These are phyloP conservation scores for Falco cherrug DNA, from an alignment of 2,797 vertebrate species.

Conservation along the genomic window DNA sequence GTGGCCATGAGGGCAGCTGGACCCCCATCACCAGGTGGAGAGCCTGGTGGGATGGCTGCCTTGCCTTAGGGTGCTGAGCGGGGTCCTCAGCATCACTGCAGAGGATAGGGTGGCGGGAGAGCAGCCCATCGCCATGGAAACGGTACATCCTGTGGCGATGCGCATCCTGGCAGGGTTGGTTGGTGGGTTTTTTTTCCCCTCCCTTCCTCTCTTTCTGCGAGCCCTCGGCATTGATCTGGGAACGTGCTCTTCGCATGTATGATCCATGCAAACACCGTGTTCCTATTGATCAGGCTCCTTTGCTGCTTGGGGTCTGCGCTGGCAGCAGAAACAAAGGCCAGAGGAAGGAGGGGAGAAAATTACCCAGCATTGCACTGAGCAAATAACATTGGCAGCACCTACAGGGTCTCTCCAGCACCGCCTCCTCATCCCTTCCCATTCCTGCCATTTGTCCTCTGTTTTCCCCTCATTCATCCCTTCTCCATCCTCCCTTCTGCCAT, in stretches of 20 bases:
- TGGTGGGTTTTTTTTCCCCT: neutral
- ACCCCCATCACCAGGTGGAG: neutral
- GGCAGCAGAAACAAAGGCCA: slow-evolving; percentile 61
- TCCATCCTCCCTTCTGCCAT: neutral
- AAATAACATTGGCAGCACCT: neutral
- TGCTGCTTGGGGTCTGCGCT: slow-evolving; percentile 32
- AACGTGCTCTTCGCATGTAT: slow-evolving; percentile 76
- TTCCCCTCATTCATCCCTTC: neutral
- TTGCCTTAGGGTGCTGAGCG: neutral
- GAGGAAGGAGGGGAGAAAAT: slow-evolving; percentile 33
- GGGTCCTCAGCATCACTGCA: neutral
- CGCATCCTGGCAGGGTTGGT: neutral
- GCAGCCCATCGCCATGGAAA: slow-evolving; percentile 62
- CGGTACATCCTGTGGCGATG: slow-evolving; percentile 38
- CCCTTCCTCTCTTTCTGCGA: slow-evolving; percentile 36
- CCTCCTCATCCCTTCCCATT: neutral
- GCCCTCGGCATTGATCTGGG: slow-evolving; percentile 73
- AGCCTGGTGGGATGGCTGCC: accelerated
- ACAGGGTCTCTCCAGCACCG: neutral
- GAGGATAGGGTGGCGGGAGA: neutral
- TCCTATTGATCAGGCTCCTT: slow-evolving; percentile 73
- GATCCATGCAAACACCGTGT: slow-evolving; percentile 75
- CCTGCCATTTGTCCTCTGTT: neutral
- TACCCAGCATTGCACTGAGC: neutral
- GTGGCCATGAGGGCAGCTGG: neutral